phyloP scores from a whole-genome alignment of 2,797 vertebrate genomes.

The Gambelia wislizenii region DNA sequence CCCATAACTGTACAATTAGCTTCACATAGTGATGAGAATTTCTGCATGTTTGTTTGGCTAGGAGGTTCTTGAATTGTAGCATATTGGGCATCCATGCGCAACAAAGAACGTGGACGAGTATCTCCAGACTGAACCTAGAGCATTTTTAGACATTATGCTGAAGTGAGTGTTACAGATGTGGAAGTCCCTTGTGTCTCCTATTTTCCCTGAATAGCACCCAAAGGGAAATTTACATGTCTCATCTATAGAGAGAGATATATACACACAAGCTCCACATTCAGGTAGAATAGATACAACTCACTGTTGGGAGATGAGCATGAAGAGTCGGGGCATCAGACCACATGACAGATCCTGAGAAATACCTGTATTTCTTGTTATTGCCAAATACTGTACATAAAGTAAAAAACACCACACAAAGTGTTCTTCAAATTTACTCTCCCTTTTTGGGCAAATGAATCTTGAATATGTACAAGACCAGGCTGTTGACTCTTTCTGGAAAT shows the following conservation, averaged over 20 bases:
- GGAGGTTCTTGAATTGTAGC: not conserved
- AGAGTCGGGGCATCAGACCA: not conserved
- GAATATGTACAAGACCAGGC: not conserved
- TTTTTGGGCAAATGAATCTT: not conserved
- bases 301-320: not conserved
- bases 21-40: not conserved
- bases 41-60: not conserved
- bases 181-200: not conserved
- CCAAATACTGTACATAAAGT: not conserved
- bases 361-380: not conserved
- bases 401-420: not conserved
- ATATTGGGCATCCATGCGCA: not conserved
- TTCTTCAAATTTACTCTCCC: not conserved
- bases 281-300: not conserved
- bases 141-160: not conserved
- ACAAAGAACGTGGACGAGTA: not conserved
- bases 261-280: not conserved
- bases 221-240: not conserved
- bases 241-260: not conserved
- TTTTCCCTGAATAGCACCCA: not conserved
- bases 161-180: not conserved
- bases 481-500: not conserved
- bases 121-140: not conserved
- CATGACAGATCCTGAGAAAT: not conserved
- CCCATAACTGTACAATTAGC: not conserved